Conservation (phyloP, 2,797 vertebrate genomes). For the Eulemur albifrons region DNA sequence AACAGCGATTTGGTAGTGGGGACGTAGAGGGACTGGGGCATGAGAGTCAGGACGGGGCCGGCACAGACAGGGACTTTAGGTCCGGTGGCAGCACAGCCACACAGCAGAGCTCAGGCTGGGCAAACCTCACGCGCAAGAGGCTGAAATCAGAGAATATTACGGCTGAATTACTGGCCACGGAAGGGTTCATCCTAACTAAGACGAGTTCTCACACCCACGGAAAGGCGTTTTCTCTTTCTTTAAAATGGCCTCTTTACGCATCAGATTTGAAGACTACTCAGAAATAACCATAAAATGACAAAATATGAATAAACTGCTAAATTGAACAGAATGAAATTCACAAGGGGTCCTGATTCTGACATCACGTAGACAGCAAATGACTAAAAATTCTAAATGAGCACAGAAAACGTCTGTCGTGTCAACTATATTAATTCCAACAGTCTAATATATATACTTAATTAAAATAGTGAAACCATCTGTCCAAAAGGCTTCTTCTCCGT, state of each 20-base stretch:
- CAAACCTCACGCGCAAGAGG: neutral
- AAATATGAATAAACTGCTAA: neutral
- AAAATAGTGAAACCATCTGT: constrained; percentile 81
- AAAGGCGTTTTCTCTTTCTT: neutral
- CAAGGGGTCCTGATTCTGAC: constrained; percentile 40
- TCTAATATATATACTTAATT: constrained; percentile 80
- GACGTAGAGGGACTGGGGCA: neutral
- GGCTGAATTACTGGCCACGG: neutral
- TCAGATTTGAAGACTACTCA: neutral
- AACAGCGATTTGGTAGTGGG: rapidly evolving
- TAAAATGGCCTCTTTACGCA: neutral
- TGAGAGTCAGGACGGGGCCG: rapidly evolving
- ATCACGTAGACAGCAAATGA: constrained; percentile 68
- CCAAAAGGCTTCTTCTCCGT: constrained; percentile 52
- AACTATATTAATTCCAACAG: constrained; percentile 69
- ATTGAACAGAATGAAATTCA: neutral
- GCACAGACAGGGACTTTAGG: too few relatives aligned
- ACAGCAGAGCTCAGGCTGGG: rapidly evolving
- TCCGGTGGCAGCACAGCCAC: too few relatives aligned
- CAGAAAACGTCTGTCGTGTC: constrained; percentile 79
- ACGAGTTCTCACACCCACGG: neutral
- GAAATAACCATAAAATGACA: neutral
- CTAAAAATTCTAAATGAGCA: constrained; percentile 76
- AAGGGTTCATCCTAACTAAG: neutral
- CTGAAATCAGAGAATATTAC: neutral